Conservation (phyloP, 2,113 vertebrate genomes). For the Vimba vimba region DNA sequence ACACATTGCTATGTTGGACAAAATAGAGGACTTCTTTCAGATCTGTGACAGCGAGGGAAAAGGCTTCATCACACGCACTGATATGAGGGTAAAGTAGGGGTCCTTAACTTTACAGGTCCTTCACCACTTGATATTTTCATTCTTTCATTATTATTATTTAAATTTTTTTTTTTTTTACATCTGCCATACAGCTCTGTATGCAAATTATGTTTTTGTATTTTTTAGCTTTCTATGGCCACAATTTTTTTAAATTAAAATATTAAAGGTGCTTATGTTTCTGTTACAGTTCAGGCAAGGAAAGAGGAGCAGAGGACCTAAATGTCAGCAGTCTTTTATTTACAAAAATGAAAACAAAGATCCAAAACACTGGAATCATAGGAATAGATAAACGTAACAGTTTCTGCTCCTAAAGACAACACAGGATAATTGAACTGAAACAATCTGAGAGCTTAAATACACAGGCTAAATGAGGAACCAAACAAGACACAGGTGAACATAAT, state of each 20-base stretch:
- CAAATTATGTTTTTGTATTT: not conserved
- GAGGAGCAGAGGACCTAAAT: too few species aligned
- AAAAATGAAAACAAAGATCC: too few species aligned
- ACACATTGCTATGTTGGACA: constrained; percentile 74
- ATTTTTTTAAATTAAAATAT: not conserved
- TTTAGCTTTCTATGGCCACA: too few species aligned
- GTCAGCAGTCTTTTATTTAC: too few species aligned
- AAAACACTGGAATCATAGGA: too few species aligned
- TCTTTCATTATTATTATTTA: not conserved
- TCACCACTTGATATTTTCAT: not conserved
- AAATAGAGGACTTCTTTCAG: constrained; percentile 89
- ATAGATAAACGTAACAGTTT: too few species aligned
- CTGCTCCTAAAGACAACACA: too few species aligned
- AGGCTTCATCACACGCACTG: constrained; percentile 83
- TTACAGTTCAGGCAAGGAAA: too few species aligned
- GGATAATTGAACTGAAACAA: too few species aligned
- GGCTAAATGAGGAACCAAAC: too few species aligned
- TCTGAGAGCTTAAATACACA: too few species aligned
- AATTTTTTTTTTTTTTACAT: not conserved
- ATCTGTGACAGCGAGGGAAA: constrained; percentile 88
- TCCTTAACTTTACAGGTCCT: not conserved
- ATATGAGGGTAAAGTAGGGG: constrained; percentile 85
- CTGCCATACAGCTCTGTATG: not conserved
- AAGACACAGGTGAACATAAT: too few species aligned
- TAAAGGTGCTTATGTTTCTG: not conserved